phyloP scores from a whole-genome alignment of 2,113 vertebrate genomes.

The Cavia porcellus region DNA sequence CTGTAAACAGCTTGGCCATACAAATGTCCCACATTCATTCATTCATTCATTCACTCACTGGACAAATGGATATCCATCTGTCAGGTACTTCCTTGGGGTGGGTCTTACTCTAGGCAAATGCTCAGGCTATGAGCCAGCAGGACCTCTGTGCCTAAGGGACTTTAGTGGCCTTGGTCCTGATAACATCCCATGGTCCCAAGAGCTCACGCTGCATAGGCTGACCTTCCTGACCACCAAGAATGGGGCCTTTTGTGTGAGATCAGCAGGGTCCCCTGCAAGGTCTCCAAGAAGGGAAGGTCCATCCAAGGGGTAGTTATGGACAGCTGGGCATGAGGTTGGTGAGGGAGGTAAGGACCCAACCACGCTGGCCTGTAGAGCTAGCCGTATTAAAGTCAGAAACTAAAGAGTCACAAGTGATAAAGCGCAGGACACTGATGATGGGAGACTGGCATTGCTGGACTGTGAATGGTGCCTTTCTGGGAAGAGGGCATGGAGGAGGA shows the following conservation, averaged over 20 bases:
- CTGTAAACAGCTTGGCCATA: not conserved
- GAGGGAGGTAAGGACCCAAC: not conserved
- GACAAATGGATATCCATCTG: not conserved
- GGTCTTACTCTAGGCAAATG: not conserved
- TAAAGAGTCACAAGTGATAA: not conserved
- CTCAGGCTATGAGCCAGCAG: not conserved
- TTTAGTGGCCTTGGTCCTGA: not conserved
- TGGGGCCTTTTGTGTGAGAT: not conserved
- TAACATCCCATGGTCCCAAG: not conserved
- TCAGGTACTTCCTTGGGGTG: not conserved
- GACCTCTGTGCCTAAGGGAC: not conserved
- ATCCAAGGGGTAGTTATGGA: not conserved
- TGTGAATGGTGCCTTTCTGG: not conserved
- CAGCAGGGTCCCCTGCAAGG: not conserved
- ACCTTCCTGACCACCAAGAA: not conserved
- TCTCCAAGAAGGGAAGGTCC: not conserved
- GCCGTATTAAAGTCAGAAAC: not conserved
- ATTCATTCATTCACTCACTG: not conserved
- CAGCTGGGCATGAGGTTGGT: not conserved
- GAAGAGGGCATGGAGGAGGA: not conserved
- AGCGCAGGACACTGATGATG: not conserved
- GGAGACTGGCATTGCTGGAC: not conserved
- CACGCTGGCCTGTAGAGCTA: not conserved
- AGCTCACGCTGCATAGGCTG: not conserved
- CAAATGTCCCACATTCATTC: not conserved